Base-by-base conservation (phyloP, 2,797 vertebrate genomes). In the Taenioides sp. region DNA sequence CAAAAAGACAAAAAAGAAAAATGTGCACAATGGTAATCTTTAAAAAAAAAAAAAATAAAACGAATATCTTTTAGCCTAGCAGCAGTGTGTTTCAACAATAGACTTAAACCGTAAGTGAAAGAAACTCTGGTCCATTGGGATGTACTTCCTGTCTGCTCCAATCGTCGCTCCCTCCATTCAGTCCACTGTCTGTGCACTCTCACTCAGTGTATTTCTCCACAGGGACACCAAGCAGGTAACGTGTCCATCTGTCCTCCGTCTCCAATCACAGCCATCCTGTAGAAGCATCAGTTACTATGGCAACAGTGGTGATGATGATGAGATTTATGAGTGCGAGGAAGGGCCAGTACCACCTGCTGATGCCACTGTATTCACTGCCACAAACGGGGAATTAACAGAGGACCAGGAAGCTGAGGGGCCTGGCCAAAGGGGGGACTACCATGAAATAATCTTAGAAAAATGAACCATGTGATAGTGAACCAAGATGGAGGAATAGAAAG, bases 171-270 rank as follows among this genome's bases (percentile, higher is more conserved):
- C 70, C 50, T 75, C 54, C 73, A 67, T 27, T 52, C 71, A 54
- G 25, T 58, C 18, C 23, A 57, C 54, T 78, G 12, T 78, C 60
- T 62, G 60, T 67, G 69, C 69, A 79, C 61, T 75, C 73, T 82
- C 80, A 63, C 77, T 75, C 82, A 27, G 18, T 43, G 22, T 27
- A 34, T 89, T 79, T 83, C 74, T 92, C 84, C 85, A 60, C 92
- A 93, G 92, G 93, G 92, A 92, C 91, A 89, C 91, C 88, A 83
- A 50, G 66, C 90, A 97, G 96, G 96, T 96, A 98, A 95, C 85
- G 73, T 89, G 75, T 91, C 75, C 87, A 89, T 85, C 70, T 85
- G 75, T 90, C 82, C 77, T 58, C 75, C 64, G 79, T 89, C 80
- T 61, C 14, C 62, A 85, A 75, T 71, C 68, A 40, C 67, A 71